Evolutionary conservation across 2,888 invertebrate genomes (phyloP).

Genomic region (Monochamus alternatus): DNA sequence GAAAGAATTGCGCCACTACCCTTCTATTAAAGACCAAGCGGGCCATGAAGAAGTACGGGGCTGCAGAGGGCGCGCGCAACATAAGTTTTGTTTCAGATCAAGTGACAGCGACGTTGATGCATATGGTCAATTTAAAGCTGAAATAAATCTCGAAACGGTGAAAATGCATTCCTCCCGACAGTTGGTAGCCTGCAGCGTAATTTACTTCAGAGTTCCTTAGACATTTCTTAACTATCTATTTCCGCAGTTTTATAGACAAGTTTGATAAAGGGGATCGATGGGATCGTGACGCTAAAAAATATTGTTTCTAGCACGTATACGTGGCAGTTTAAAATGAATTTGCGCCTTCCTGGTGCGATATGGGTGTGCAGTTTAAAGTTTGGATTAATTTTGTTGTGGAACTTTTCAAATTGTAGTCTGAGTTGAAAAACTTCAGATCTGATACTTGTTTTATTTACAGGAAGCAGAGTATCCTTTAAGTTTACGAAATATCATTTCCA

Average conservation of each 20-base stretch:
- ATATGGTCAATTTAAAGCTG: slow-evolving; percentile 21
- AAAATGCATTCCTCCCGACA: slow-evolving; percentile 20
- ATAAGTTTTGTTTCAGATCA: slow-evolving; percentile 24
- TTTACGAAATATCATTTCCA: too few species aligned
- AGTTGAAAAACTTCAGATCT: background rate
- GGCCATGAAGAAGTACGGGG: slow-evolving; percentile 2
- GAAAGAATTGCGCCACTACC: background rate
- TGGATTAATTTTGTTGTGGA: background rate
- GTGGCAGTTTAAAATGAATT: background rate
- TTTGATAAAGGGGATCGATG: slow-evolving; percentile 8
- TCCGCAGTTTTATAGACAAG: slow-evolving; percentile 9
- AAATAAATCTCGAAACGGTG: slow-evolving; percentile 28
- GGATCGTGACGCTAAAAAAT: background rate
- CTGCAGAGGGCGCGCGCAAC: slow-evolving; percentile 6
- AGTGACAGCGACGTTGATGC: slow-evolving; percentile 30
- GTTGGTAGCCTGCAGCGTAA: slow-evolving; percentile 4
- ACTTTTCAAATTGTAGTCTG: background rate
- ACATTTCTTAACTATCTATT: slow-evolving; percentile 24
- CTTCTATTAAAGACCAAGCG: background rate
- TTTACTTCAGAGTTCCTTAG: background rate
- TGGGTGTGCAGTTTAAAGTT: background rate
- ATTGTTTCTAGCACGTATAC: background rate
- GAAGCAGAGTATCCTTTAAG: too few species aligned
- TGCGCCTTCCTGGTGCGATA: background rate
- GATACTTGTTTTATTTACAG: background rate